Conservation (phyloP, 2,797 vertebrate genomes). For the Oreortyx pictus region DNA sequence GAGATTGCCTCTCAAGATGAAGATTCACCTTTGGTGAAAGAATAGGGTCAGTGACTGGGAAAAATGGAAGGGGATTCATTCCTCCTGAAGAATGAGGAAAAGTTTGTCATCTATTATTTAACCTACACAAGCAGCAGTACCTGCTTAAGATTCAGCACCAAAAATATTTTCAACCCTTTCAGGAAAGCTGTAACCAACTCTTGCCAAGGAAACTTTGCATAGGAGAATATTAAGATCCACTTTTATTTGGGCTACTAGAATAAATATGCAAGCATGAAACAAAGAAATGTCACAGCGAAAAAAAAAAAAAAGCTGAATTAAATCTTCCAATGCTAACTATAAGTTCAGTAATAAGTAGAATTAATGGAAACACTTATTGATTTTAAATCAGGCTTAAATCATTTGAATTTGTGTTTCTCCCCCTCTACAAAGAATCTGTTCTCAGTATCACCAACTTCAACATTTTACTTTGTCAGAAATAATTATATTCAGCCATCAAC, state of each 20-base stretch:
- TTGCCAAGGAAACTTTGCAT: not conserved
- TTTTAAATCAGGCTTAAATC: not conserved
- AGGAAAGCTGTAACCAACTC: not conserved
- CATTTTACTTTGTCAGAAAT: not conserved
- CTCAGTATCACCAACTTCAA: not conserved
- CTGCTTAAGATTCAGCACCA: not conserved
- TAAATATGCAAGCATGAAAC: not conserved
- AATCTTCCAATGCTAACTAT: not conserved
- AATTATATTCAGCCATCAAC: not conserved
- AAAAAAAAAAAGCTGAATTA: not conserved
- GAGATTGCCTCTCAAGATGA: not conserved
- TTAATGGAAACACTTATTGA: not conserved
- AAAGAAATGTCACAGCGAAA: not conserved
- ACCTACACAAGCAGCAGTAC: not conserved
- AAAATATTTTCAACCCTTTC: not conserved
- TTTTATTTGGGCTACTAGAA: not conserved
- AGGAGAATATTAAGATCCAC: not conserved
- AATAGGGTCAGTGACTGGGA: not conserved
- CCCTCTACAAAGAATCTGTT: not conserved
- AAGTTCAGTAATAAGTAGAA: not conserved
- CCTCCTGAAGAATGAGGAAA: no score
- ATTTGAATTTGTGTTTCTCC: not conserved
- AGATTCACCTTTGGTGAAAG: not conserved
- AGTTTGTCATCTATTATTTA: not conserved
- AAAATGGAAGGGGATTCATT: not conserved